Evolutionary conservation across 2,797 vertebrate genomes (phyloP).

Genomic region (Huso huso): DNA sequence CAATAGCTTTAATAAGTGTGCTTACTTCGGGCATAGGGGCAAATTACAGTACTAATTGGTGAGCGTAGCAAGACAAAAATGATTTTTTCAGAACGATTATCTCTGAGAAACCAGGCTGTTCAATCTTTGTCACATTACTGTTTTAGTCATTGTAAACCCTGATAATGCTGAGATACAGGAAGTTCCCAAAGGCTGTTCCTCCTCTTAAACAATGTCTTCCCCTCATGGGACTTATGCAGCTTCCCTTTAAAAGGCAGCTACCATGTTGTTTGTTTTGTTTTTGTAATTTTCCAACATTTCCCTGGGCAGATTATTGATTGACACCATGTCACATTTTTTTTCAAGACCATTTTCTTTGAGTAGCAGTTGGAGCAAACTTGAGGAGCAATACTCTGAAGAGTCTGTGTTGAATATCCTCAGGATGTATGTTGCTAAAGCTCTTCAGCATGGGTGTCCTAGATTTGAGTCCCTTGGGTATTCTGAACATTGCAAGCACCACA

Average conservation of each 20-base stretch:
- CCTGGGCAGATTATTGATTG: conserved; percentile 3
- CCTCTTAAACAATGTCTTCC: background rate
- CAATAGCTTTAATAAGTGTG: no score
- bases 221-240: background rate
- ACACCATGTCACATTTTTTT: conserved; percentile 63
- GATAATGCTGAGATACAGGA: background rate
- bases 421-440: conserved; percentile 29
- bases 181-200: background rate
- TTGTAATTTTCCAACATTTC: background rate
- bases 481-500: conserved; percentile 31
- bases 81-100: no score
- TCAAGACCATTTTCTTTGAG: conserved; percentile 28
- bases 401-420: conserved; percentile 50
- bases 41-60: no score
- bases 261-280: background rate
- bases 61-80: no score
- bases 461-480: conserved; percentile 28
- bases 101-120: no score
- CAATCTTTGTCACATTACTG: no score
- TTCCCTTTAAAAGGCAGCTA: background rate
- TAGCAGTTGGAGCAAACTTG: conserved; percentile 39
- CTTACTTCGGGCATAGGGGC: no score
- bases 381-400: conserved; percentile 57
- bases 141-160: no score
- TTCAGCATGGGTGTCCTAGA: conserved; percentile 39